phyloP scores from a whole-genome alignment of 2,113 vertebrate genomes.

The Oxygymnocypris stewartii region DNA sequence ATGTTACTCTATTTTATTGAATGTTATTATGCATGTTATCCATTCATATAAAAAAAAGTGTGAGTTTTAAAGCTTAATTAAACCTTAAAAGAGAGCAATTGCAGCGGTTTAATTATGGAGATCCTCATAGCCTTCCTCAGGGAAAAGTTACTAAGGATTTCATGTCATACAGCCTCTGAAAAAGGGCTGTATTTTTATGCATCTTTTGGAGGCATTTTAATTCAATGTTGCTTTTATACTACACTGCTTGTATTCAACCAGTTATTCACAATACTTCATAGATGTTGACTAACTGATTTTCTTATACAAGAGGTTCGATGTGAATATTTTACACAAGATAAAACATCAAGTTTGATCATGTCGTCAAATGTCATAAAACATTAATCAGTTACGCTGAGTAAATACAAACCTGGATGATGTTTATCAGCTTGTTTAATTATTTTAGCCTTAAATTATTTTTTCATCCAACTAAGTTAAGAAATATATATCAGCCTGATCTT shows the following conservation, averaged over 20 bases:
- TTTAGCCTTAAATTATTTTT: background rate
- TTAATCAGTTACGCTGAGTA: background rate
- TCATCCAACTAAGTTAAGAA: too few species aligned
- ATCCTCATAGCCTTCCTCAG: conserved; percentile 5
- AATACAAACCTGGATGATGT: background rate
- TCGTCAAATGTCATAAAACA: background rate
- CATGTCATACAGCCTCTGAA: conserved; percentile 5
- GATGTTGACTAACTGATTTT: background rate
- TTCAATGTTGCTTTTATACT: background rate
- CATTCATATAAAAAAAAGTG: conserved; percentile 15
- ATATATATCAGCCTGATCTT: background rate
- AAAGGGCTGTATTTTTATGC: conserved; percentile 18
- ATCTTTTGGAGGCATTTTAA: conserved; percentile 1
- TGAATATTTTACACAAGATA: background rate
- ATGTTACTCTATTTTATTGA: background rate
- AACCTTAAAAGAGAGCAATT: conserved; percentile 17
- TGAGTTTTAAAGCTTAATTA: conserved; percentile 34
- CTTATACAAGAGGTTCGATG: background rate
- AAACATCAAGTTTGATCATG: background rate
- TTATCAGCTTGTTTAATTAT: background rate
- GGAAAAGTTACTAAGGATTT: background rate
- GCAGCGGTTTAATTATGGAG: conserved; percentile 10
- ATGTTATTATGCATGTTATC: background rate
- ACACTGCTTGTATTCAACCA: conserved; percentile 1
- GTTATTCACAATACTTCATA: background rate